Conservation (phyloP, 2,797 vertebrate genomes). For the Labroides dimidiatus region DNA sequence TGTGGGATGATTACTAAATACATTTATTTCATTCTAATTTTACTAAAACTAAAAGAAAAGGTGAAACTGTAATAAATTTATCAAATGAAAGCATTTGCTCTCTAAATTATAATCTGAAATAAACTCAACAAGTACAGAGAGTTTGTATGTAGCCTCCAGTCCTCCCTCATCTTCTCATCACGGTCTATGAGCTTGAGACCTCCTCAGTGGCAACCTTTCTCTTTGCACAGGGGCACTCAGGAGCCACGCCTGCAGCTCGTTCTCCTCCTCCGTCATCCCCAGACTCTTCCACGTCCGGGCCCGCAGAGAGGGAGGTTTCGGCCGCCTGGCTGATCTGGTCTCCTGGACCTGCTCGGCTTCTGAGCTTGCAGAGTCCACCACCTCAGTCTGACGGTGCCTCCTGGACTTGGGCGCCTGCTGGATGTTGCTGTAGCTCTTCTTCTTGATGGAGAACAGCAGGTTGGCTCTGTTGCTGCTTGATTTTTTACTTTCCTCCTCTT, state of each 20-base stretch:
- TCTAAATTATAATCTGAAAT: not conserved
- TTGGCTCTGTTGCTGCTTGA: slow-evolving; percentile 54
- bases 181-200: accelerated
- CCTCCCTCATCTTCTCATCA: too few species aligned
- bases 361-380: slow-evolving; percentile 10
- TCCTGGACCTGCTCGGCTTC: slow-evolving; percentile 13
- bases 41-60: not conserved
- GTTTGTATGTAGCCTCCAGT: not conserved
- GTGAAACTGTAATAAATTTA: not conserved
- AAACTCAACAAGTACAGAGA: not conserved
- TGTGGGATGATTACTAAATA: not conserved
- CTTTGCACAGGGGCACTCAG: slow-evolving; percentile 50
- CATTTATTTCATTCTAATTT: slow-evolving; percentile 27
- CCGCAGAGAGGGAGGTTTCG: slow-evolving; percentile 48
- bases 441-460: slow-evolving; percentile 72
- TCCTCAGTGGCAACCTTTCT: not conserved
- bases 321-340: accelerated
- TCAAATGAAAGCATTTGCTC: not conserved
- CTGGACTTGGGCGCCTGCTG: slow-evolving; percentile 35
- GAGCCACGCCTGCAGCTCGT: slow-evolving; percentile 47
- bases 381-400: slow-evolving; percentile 45
- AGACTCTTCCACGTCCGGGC: slow-evolving; percentile 60
- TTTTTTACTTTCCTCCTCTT: not conserved
- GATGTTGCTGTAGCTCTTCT: slow-evolving; percentile 60
- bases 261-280: slow-evolving; percentile 1